Percentiles rank a stretch among this genome's conserved stretches.
phyloP scores from a whole-genome alignment of 92 coral and sea anemone genomes.

The Umimayanthus chanpuru region DNA sequence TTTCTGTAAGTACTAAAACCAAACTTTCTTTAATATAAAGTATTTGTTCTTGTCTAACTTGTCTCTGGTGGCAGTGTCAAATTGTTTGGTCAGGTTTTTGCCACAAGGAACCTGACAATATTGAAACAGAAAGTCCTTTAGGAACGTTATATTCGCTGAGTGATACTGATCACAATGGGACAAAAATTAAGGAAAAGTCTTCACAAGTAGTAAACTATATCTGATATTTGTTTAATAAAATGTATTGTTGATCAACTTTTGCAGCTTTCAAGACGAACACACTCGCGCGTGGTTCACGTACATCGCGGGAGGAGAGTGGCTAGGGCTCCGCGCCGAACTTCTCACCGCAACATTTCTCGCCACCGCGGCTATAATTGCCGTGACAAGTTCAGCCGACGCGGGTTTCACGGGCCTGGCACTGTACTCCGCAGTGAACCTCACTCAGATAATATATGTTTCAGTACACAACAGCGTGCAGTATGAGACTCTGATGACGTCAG shows the following conservation, averaged over 20 bases:
- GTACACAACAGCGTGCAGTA: slow-evolving; percentile 44
- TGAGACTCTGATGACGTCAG: slow-evolving; percentile 52
- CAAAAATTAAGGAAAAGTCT: too few species aligned
- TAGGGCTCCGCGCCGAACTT: slow-evolving; percentile 55
- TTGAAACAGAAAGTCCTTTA: background rate
- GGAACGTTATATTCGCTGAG: background rate
- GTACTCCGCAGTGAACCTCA: slow-evolving; percentile 42
- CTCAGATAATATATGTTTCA: slow-evolving; percentile 39
- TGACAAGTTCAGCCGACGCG: slow-evolving; percentile 40
- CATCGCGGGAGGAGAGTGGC: slow-evolving; percentile 60
- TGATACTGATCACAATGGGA: too few species aligned
- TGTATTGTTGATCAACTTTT: slow-evolving; percentile 8
- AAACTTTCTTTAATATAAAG: too few species aligned
- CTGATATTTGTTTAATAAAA: background rate
- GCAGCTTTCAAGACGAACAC: slow-evolving; percentile 53
- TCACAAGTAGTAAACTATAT: background rate
- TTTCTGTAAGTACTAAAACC: background rate
- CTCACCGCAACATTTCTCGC: slow-evolving; percentile 51
- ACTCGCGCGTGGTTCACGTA: slow-evolving; percentile 57
- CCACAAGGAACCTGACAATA: background rate
- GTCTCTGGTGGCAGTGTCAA: background rate
- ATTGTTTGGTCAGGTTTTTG: too few species aligned
- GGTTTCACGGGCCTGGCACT: slow-evolving; percentile 39
- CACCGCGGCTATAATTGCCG: slow-evolving; percentile 45
- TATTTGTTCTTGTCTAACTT: background rate